phyloP scores from a whole-genome alignment of 2,113 vertebrate species.

The Podarcis raffonei region DNA sequence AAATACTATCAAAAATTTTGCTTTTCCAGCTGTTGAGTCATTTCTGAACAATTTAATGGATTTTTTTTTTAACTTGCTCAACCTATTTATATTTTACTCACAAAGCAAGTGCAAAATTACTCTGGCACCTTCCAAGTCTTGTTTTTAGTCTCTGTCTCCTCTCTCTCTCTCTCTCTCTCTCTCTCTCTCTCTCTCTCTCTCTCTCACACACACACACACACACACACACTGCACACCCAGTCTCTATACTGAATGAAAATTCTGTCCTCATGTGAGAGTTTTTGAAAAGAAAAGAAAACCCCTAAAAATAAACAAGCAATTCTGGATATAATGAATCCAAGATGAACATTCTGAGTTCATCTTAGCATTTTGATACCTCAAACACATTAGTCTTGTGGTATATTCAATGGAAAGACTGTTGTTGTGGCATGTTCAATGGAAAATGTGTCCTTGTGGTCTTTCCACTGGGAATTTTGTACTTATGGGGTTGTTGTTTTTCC shows the following conservation, averaged over 20 bases:
- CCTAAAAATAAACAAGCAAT: conserved; percentile 47
- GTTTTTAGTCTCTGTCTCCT: conserved; percentile 72
- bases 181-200: not conserved
- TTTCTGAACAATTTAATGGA: conserved; percentile 74
- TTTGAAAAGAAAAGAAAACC: conserved; percentile 46
- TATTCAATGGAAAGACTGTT: conserved; percentile 80
- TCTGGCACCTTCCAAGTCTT: conserved; percentile 73
- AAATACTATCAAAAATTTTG: conserved; percentile 69
- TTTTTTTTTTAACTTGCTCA: conserved; percentile 73
- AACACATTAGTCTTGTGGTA: conserved; percentile 75
- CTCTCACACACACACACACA: not conserved
- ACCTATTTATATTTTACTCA: conserved; percentile 81
- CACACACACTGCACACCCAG: not conserved
- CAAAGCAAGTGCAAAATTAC: conserved; percentile 81
- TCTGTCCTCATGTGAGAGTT: conserved; percentile 68
- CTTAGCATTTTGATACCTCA: conserved; percentile 77
- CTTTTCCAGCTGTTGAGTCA: conserved; percentile 78
- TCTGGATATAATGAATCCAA: conserved; percentile 78
- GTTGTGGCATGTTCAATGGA: conserved; percentile 78
- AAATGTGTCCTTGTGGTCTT: conserved; percentile 74
- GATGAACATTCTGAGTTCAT: conserved; percentile 77
- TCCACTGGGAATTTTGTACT: conserved; percentile 71
- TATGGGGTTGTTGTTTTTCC: conserved; percentile 63
- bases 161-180: conserved; percentile 44
- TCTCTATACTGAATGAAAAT: conserved; percentile 72